phyloP scores from a whole-genome alignment of 2,797 vertebrate genomes.

The Sparus aurata region DNA sequence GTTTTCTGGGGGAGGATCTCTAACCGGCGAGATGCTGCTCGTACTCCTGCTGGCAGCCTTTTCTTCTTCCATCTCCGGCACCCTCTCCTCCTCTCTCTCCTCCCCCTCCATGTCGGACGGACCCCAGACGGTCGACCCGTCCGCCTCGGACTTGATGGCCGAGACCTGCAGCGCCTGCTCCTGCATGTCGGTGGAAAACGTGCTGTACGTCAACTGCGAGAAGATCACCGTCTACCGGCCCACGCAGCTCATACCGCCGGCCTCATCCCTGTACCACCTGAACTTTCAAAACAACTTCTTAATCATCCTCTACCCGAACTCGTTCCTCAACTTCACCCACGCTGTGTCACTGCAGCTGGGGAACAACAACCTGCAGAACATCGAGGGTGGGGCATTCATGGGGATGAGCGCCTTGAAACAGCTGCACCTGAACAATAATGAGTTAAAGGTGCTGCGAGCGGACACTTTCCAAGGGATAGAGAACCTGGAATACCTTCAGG shows the following conservation, averaged over 20 bases:
- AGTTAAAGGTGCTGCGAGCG: constrained; percentile 95
- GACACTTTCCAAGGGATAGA: constrained; percentile 99
- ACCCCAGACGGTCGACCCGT: constrained; percentile 73
- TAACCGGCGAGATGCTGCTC: constrained; percentile 98
- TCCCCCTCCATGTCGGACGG: constrained; percentile 74
- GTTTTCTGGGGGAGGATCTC: constrained; percentile 90
- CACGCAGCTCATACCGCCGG: constrained; percentile 95
- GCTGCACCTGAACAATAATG: constrained; percentile 99
- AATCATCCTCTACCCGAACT: constrained; percentile 96
- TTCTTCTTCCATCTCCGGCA: constrained; percentile 80
- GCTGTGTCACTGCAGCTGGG: constrained; percentile 98
- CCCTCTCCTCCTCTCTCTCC: constrained; percentile 80
- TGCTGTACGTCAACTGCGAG: constrained; percentile 99
- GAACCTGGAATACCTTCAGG: constrained; percentile 99
- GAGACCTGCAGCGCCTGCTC: constrained; percentile 98
- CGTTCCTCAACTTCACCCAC: constrained; percentile 97
- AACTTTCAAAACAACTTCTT: constrained; percentile 99
- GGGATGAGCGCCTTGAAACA: constrained; percentile 97
- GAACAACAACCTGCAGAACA: constrained; percentile 99
- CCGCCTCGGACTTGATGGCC: constrained; percentile 87
- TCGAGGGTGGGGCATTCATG: constrained; percentile 96
- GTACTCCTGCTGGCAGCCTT: constrained; percentile 96
- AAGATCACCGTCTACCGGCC: constrained; percentile 97
- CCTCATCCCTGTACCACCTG: constrained; percentile 96
- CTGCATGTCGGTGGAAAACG: constrained; percentile 98